Evolutionary conservation across 2,888 invertebrate species (phyloP), one percentile per base, ranked within the genome.

Genomic region (Eurytoma californica): DNA sequence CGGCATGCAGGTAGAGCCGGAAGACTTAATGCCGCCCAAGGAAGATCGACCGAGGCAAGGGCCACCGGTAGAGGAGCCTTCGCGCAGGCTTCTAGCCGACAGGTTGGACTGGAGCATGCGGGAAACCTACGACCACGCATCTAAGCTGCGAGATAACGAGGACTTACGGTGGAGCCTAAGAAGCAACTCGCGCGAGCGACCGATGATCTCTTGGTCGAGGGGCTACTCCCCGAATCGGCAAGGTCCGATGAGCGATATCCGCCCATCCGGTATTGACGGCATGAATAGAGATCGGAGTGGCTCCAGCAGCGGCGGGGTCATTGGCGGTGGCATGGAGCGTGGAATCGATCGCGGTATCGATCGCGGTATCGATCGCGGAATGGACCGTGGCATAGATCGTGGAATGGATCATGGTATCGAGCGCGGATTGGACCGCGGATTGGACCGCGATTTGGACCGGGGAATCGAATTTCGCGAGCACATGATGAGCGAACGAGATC

Each of bases 41-140:
- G 63, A 63, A 9, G 61, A 61, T n/a, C 18, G 63, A 16, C 20
- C 63, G 47, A 39, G 18, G 2, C 13, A 16, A n/a, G 18, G 3
- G 18, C 47, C n/a, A 12, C 18, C 61, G 4, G 9, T 30, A 28
- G 30, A 61, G 2, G 39, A 39, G 7, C 9, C 18, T 7, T 24
- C 18, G 24, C 58, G 24, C 0, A 85, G 86, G 20, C 84, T 87
- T 7, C 84, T 89, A 14, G 86, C 86, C 83, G 89, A 89, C 72
- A 87, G 90, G 67, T 63, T 89, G 28, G 89, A 90, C 65, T 90
- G 90, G 89, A 86, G 85, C 67, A 79, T 86, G 65, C 85, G 89
- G 3, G 88, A 89, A 20, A 84, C 84, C 3, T 87, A 82, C 58
- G 90, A 89, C 49, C 88, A 85, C 39, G n/a, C 70, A 0, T 53